These are phyloP conservation scores for Lysandra coridon DNA, from an alignment of 2,888 invertebrate genomes.

Conservation along the genomic window DNA sequence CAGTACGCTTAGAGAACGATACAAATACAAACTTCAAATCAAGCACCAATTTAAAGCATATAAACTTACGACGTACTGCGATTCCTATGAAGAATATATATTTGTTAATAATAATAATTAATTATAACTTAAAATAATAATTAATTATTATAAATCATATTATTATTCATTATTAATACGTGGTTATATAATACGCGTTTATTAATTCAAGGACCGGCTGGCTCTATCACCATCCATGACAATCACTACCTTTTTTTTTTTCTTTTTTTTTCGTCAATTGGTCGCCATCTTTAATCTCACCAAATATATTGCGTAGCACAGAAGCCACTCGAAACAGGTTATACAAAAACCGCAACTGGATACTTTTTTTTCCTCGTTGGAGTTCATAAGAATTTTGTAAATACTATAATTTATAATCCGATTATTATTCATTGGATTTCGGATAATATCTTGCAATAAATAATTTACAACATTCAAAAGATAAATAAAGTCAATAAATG, in stretches of 20 bases:
- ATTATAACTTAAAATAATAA: no score
- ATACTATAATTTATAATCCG: not conserved
- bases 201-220: not conserved
- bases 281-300: slow-evolving; percentile 40
- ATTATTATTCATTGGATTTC: slow-evolving; percentile 27
- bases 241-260: not conserved
- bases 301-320: slow-evolving; percentile 55
- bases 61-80: not conserved
- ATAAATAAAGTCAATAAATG: not conserved
- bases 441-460: not conserved
- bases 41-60: not conserved
- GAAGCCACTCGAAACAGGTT: slow-evolving; percentile 49
- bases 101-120: no score
- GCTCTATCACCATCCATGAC: not conserved
- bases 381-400: slow-evolving; percentile 1
- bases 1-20: not conserved
- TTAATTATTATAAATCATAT: no score
- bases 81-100: not conserved
- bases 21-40: not conserved
- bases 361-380: slow-evolving; percentile 32
- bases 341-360: slow-evolving; percentile 25
- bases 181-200: no score
- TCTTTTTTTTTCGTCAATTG: not conserved
- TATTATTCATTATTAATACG: no score
- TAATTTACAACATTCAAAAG: not conserved